A percentile compares a stretch with the other conserved stretches of the same genome.
These are phyloP conservation scores for Torymus texanus DNA, from an alignment of 2,888 invertebrate genomes.

Conservation along the genomic window DNA sequence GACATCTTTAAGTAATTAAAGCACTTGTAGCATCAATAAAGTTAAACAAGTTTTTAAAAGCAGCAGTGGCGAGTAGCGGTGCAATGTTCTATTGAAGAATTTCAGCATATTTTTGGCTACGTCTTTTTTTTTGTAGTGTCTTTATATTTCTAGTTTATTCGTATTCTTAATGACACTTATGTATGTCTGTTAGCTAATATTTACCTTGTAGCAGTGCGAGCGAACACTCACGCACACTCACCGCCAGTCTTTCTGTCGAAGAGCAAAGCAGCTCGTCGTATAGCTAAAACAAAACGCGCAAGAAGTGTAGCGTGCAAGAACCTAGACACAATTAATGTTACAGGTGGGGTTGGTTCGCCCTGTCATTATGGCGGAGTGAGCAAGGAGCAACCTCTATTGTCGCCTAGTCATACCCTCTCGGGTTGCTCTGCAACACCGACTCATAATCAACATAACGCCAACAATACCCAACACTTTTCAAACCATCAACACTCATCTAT, in stretches of 20 bases:
- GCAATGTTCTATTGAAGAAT: constrained; percentile 26
- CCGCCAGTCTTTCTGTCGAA: constrained; percentile 49
- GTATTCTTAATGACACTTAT: constrained; percentile 27
- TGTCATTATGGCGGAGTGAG: constrained; percentile 77
- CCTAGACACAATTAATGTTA: constrained; percentile 71
- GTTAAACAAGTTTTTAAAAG: constrained; percentile 22
- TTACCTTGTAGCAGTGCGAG: constrained; percentile 54
- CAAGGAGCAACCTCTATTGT: constrained; percentile 74
- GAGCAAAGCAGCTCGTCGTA: constrained; percentile 51
- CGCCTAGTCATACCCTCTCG: constrained; percentile 79
- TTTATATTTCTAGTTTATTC: constrained; percentile 33
- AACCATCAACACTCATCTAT: constrained; percentile 74
- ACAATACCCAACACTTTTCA: constrained; percentile 73
- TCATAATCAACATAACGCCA: constrained; percentile 77
- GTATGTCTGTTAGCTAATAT: constrained; percentile 45
- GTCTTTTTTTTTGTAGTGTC: constrained; percentile 25
- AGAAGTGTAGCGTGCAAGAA: constrained; percentile 52
- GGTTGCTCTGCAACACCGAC: constrained; percentile 73
- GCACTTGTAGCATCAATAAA: not conserved
- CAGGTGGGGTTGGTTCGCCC: constrained; percentile 80
- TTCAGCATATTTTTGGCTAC: constrained; percentile 34
- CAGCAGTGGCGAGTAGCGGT: constrained; percentile 36
- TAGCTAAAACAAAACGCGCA: constrained; percentile 46
- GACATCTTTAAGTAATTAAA: constrained; percentile 4
- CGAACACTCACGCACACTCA: constrained; percentile 28